phyloP scores from a whole-genome alignment of 2,797 vertebrate genomes.

The Momotus momota region DNA sequence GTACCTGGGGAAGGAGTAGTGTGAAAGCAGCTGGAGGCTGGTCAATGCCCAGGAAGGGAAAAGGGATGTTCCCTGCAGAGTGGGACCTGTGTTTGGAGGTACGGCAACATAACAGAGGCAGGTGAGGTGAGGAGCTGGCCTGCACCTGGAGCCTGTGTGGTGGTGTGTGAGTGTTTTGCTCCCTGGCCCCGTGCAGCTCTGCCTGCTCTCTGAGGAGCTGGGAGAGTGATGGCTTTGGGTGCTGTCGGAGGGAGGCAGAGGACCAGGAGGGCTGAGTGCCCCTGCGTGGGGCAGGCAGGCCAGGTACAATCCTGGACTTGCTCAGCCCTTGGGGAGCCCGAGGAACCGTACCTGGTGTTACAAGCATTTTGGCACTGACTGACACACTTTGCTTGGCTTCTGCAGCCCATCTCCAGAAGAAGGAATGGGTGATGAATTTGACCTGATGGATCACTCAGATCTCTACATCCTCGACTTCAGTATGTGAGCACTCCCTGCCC shows the following conservation, averaged over 20 bases:
- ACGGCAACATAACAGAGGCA: not conserved
- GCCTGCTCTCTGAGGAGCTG: not conserved
- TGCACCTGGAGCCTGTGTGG: not conserved
- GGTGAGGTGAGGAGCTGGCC: not conserved
- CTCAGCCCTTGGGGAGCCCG: not conserved
- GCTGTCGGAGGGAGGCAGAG: not conserved
- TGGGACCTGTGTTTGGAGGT: not conserved
- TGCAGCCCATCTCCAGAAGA: constrained; percentile 96
- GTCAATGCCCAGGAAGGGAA: not conserved
- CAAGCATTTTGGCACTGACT: not conserved
- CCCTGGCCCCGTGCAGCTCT: not conserved
- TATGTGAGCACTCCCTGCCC: constrained; percentile 80
- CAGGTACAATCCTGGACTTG: not conserved
- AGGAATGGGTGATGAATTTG: constrained; percentile 97
- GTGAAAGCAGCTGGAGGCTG: not conserved
- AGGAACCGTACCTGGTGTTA: accelerated
- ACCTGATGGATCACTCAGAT: constrained; percentile 99
- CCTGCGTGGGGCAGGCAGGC: not conserved
- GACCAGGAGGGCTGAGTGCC: not conserved
- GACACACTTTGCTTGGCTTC: constrained; percentile 10
- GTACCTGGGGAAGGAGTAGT: not conserved
- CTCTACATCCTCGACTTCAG: constrained; percentile 98
- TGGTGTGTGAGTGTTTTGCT: not conserved
- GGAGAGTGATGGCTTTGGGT: not conserved
- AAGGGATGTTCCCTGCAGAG: not conserved